Base-by-base conservation (phyloP, 2,888 invertebrate species). In the Volucella zonaria region DNA sequence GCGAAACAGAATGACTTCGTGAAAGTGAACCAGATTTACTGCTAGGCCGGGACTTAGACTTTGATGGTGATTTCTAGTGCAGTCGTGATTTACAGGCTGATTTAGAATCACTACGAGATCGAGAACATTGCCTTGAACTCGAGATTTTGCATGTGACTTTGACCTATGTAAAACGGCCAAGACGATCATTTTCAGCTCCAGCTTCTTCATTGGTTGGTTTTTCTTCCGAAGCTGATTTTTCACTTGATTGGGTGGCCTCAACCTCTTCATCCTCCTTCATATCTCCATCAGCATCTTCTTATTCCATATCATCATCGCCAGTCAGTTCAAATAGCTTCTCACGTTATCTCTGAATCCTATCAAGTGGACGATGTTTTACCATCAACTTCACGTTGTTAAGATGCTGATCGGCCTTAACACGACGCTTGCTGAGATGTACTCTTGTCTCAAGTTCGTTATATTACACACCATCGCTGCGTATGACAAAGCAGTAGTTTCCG, bases 361-460 rank as follows among this genome's bases (percentile, higher is more conserved):
- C 96, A 88, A 98, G 93, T 6, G 97, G 95, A 49, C 98, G 93
- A 91, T 99, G 98, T 66, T 96, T 96, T 2, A 99, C 98, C 31
- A 98, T 96, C 52, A 99, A 93, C 86, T 92, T 92, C 0, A 92
- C 92, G 73, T 92, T 92, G 83, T 90, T 92, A 1, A 91, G 92
- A 79, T 93, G 94, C 83, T 94, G 94, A 1, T 95, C 95, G 74
- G 93, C 93, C 88, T 96, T 95, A 61, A 97, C 96, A 66, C 99
- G 94, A 12, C 99, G 94, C 92, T 99, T 99, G 87, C 97, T 98
- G 78, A 99, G 93, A 4, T 98, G 95, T 78, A 99, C 99, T 73
- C 98, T 95, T 0, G 98, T 98, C 92, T 99, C 98, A 88, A 99
- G 90, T 92, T 98, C 98, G 92, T 98, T 97, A 92, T 98, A 99